Evolutionary conservation across 1,140 invertebrate genomes (phyloP).

Genomic region (Calephelis nemesis): DNA sequence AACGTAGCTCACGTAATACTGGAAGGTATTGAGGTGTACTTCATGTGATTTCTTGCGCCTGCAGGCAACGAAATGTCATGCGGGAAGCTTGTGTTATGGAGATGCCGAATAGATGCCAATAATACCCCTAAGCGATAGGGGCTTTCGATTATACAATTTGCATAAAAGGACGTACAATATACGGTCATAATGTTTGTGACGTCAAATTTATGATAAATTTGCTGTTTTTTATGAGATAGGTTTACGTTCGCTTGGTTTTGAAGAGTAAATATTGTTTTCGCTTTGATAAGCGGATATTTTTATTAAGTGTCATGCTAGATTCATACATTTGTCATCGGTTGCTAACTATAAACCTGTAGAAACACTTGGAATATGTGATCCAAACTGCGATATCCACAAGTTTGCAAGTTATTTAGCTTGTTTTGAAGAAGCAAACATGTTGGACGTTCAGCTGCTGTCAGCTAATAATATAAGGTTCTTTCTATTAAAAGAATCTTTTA

Average conservation of each 20-base stretch:
- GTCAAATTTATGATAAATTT: background rate
- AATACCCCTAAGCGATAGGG: conserved; percentile 38
- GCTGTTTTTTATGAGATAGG: background rate
- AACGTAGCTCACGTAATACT: conserved; percentile 35
- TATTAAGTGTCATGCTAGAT: too few species aligned
- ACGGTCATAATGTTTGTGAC: background rate
- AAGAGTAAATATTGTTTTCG: too few species aligned
- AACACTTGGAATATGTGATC: too few species aligned
- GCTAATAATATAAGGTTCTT: too few species aligned
- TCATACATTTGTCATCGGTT: too few species aligned
- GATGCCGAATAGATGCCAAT: conserved; percentile 47
- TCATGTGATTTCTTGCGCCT: conserved; percentile 68
- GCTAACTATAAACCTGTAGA: too few species aligned
- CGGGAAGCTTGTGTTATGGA: conserved; percentile 55
- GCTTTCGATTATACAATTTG: conserved; percentile 34
- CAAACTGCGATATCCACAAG: too few species aligned
- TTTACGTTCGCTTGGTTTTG: background rate
- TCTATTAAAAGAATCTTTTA: too few species aligned
- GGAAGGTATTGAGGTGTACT: conserved; percentile 50
- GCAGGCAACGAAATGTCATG: conserved; percentile 63
- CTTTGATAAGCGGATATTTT: too few species aligned
- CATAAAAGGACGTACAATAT: conserved; percentile 9
- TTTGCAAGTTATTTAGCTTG: too few species aligned
- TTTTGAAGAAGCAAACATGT: too few species aligned
- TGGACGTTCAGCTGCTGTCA: too few species aligned